phyloP scores from a whole-genome alignment of 2,113 vertebrate genomes.

The Pipa parva region DNA sequence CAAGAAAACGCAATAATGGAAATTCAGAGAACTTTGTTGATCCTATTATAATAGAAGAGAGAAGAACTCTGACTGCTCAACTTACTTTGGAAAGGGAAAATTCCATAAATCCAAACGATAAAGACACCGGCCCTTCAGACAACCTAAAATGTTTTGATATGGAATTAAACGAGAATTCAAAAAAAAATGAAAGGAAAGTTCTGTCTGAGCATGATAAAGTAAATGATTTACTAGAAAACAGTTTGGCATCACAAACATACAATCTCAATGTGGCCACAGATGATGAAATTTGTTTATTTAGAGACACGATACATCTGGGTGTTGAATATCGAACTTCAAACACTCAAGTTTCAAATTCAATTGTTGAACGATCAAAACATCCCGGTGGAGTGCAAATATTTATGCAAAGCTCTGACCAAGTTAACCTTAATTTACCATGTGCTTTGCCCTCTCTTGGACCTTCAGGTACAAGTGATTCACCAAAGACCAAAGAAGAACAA shows the following conservation, averaged over 20 bases:
- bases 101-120: constrained; percentile 54
- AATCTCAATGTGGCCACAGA: constrained; percentile 40
- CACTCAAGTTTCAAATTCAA: constrained; percentile 48
- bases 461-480: constrained; percentile 54
- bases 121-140: constrained; percentile 27
- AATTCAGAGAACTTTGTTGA: constrained; percentile 46
- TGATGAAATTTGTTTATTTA: constrained; percentile 50
- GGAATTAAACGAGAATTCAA: constrained; percentile 45
- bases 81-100: constrained; percentile 61
- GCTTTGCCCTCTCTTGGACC: constrained; percentile 58
- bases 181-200: too few species aligned
- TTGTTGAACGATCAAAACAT: constrained; percentile 53
- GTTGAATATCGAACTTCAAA: constrained; percentile 43
- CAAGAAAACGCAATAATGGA: constrained; percentile 28
- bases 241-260: constrained; percentile 32
- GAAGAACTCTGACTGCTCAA: constrained; percentile 53
- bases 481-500: constrained; percentile 66
- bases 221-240: constrained; percentile 43
- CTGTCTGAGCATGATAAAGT: too few species aligned
- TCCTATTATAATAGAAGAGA: constrained; percentile 32
- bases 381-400: constrained; percentile 56
- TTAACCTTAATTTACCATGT: constrained; percentile 61
- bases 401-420: constrained; percentile 58
- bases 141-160: constrained; percentile 44
- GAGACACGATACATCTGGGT: constrained; percentile 52